phyloP scores from a whole-genome alignment of 1,140 invertebrate genomes.

The Pomacea maculata region DNA sequence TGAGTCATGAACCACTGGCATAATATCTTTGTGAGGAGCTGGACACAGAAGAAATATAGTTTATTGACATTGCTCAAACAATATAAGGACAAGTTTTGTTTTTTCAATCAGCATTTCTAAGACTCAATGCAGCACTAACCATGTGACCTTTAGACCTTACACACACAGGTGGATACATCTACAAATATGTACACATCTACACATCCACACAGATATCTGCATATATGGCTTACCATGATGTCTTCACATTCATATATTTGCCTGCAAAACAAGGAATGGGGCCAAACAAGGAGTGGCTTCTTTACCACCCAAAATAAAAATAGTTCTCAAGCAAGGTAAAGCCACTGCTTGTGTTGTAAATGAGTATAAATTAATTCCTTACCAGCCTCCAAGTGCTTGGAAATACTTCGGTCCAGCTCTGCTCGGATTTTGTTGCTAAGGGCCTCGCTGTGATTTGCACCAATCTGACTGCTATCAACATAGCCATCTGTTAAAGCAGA shows the following conservation, averaged over 20 bases:
- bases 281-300: not conserved
- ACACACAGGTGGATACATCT: too few relatives aligned
- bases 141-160: too few relatives aligned
- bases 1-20: conserved; percentile 35
- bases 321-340: not conserved
- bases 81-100: too few relatives aligned
- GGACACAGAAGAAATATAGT: conserved; percentile 24
- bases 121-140: too few relatives aligned
- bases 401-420: conserved; percentile 58
- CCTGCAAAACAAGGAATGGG: too few relatives aligned
- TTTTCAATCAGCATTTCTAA: too few relatives aligned
- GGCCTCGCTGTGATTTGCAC: conserved; percentile 38
- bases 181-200: too few relatives aligned
- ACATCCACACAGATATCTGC: too few relatives aligned
- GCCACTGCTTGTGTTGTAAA: not conserved
- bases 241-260: too few relatives aligned
- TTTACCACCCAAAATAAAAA: not conserved
- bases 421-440: conserved; percentile 50
- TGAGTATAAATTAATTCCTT: conserved; percentile 15
- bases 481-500: conserved; percentile 38
- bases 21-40: conserved; percentile 54
- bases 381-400: conserved; percentile 62
- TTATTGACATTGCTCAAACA: too few relatives aligned
- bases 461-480: conserved; percentile 40
- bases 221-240: too few relatives aligned